A percentile compares a stretch with the other conserved stretches of the same genome.
phyloP scores from a whole-genome alignment of 2,113 vertebrate genomes.

The Lasiurus borealis region DNA sequence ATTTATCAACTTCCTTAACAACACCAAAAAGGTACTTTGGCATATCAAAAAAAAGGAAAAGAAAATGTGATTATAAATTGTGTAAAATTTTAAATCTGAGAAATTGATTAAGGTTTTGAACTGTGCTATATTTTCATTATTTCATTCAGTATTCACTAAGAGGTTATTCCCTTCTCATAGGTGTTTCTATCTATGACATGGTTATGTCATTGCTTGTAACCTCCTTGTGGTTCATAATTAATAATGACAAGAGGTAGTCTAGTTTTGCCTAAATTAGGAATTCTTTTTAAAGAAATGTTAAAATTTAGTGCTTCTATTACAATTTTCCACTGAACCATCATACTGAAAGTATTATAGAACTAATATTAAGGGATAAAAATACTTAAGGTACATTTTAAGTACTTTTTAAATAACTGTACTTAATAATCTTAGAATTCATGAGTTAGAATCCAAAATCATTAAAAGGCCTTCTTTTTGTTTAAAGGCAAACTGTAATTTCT shows the following conservation, averaged over 20 bases:
- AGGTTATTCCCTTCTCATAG: not conserved
- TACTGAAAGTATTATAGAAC: conserved; percentile 12
- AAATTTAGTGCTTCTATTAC: not conserved
- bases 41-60: conserved; percentile 9
- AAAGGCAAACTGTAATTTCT: conserved; percentile 8
- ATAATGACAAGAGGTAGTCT: not conserved
- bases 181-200: not conserved
- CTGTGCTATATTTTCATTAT: not conserved
- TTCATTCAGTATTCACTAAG: not conserved
- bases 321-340: not conserved
- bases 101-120: not conserved
- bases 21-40: not conserved
- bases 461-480: not conserved
- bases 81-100: not conserved
- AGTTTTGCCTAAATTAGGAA: not conserved
- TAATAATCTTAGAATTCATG: conserved; percentile 28
- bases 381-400: not conserved
- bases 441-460: not conserved
- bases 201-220: not conserved
- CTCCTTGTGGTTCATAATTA: not conserved
- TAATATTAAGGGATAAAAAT: not conserved
- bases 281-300: not conserved
- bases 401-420: conserved; percentile 8
- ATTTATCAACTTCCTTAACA: not conserved
- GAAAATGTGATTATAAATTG: not conserved